These are phyloP conservation scores for Cheilosia pagana DNA, from an alignment of 2,888 invertebrate genomes.

Conservation along the genomic window DNA sequence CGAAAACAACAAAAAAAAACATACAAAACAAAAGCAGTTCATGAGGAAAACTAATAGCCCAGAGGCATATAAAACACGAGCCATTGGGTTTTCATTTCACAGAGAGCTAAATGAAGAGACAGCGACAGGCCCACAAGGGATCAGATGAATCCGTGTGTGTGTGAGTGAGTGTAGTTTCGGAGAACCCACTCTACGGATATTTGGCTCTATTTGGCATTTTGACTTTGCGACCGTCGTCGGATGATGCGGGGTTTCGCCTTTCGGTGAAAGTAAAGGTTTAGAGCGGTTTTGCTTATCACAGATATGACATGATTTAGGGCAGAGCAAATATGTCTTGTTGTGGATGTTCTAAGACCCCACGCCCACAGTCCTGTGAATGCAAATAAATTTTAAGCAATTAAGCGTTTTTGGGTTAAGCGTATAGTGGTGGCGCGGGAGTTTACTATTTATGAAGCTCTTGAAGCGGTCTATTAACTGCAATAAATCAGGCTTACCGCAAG, in stretches of 20 bases:
- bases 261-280: constrained; percentile 38
- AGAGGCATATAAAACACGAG: constrained; percentile 69
- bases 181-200: constrained; percentile 18
- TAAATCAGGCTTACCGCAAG: constrained; percentile 44
- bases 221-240: constrained; percentile 41
- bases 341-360: constrained; percentile 20
- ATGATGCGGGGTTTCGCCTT: constrained; percentile 24
- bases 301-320: constrained; percentile 40
- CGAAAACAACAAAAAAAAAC: constrained; percentile 68
- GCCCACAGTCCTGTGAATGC: constrained; percentile 20
- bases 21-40: constrained; percentile 73
- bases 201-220: constrained; percentile 25
- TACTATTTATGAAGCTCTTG: constrained; percentile 57
- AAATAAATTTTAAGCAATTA: constrained; percentile 63
- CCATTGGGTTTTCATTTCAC: constrained; percentile 70
- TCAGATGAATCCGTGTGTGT: constrained; percentile 4
- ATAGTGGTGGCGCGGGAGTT: constrained; percentile 3
- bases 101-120: constrained; percentile 20
- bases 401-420: constrained; percentile 19
- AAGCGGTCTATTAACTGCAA: constrained; percentile 43
- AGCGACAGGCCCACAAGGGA: constrained; percentile 50
- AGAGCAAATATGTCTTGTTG: constrained; percentile 30
- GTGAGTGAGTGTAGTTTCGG: constrained; percentile 14
- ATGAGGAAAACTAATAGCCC: constrained; percentile 74
- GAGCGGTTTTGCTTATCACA: constrained; percentile 54